Evolutionary conservation across 2,888 invertebrate genomes (phyloP).

Genomic region (Drosophila recens): DNA sequence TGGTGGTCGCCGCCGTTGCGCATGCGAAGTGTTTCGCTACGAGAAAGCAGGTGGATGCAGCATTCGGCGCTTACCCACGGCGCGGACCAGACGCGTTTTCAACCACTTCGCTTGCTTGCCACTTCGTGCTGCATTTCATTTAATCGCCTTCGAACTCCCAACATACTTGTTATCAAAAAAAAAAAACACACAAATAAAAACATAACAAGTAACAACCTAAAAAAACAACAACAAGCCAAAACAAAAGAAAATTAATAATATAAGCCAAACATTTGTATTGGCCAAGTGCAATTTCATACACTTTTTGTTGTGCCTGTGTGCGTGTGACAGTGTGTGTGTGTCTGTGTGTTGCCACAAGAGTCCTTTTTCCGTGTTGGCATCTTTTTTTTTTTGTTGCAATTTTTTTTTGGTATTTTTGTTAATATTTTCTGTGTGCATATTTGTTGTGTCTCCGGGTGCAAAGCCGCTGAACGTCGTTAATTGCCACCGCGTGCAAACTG

Average conservation of each 20-base stretch:
- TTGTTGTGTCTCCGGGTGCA: slow-evolving; percentile 30
- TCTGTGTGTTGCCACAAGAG: slow-evolving; percentile 28
- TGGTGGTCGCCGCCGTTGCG: slow-evolving; percentile 71
- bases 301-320: slow-evolving; percentile 32
- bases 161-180: not conserved
- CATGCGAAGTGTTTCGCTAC: slow-evolving; percentile 85
- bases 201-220: not conserved
- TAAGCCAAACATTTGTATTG: not conserved
- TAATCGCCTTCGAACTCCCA: slow-evolving; percentile 11
- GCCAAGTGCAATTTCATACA: slow-evolving; percentile 8
- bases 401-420: slow-evolving; percentile 22
- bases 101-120: slow-evolving; percentile 45
- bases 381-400: slow-evolving; percentile 9
- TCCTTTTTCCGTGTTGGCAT: slow-evolving; percentile 31
- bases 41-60: slow-evolving; percentile 86
- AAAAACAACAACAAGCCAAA: slow-evolving; percentile 17
- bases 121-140: slow-evolving; percentile 4
- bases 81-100: slow-evolving; percentile 85
- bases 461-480: slow-evolving; percentile 43
- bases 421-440: slow-evolving; percentile 27
- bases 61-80: slow-evolving; percentile 86
- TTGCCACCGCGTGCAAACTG: slow-evolving; percentile 60
- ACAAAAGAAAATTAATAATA: not conserved
- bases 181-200: slow-evolving; percentile 2
- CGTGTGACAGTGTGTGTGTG: slow-evolving; percentile 23